Evolutionary conservation across 2,888 invertebrate species (phyloP).

Genomic region (Clistopyga incitator): DNA sequence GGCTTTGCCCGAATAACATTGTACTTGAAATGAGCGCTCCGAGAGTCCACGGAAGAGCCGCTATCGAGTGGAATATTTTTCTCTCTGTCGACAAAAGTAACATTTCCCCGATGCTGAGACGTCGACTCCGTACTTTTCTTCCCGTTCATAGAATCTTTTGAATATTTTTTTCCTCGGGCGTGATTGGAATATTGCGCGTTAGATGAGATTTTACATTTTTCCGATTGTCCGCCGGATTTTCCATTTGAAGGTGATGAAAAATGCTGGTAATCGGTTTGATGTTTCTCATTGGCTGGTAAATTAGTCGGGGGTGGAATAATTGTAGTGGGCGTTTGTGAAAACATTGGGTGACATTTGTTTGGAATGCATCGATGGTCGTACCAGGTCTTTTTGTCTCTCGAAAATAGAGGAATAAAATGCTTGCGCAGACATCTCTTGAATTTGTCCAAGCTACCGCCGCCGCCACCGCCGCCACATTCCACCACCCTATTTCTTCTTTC

Average conservation of each 20-base stretch:
- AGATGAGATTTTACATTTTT: neutral
- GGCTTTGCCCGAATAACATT: conserved; percentile 5
- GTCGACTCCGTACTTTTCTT: no score
- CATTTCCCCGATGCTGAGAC: neutral
- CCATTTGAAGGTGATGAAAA: neutral
- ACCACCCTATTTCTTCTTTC: neutral
- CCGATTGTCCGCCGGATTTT: neutral
- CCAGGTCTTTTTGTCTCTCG: no score
- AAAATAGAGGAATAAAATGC: conserved; percentile 32
- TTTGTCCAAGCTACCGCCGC: conserved; percentile 34
- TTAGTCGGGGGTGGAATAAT: conserved; percentile 12
- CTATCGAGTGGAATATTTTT: conserved; percentile 29
- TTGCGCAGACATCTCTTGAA: conserved; percentile 44
- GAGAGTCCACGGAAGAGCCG: conserved; percentile 9
- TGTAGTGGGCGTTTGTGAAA: conserved; percentile 42
- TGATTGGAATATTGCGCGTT: neutral
- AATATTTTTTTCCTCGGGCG: neutral
- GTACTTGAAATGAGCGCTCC: conserved; percentile 12
- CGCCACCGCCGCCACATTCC: no score
- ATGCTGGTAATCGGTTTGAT: neutral
- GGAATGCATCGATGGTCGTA: no score
- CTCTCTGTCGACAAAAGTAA: conserved; percentile 12
- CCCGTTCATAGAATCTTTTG: no score
- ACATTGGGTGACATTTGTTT: conserved; percentile 47
- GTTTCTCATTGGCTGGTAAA: neutral